Conservation (phyloP, 1,140 invertebrate species). For the Diorhabda sublineata region DNA sequence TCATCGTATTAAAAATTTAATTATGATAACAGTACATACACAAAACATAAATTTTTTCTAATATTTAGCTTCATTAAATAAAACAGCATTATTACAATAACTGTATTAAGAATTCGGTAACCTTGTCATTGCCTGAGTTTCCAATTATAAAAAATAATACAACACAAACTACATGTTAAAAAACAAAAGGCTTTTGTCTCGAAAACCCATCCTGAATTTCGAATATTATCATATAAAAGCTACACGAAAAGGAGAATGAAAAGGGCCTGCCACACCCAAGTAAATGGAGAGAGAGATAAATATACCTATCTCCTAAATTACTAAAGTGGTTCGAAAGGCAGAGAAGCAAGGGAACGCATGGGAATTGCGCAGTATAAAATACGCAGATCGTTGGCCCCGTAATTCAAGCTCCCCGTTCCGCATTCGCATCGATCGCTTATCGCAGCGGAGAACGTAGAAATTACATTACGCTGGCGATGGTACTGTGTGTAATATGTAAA, state of each 20-base stretch:
- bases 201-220: not conserved
- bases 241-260: not conserved
- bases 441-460: not conserved
- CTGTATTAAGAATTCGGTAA: no score
- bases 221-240: not conserved
- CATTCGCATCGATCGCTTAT: conserved; percentile 9
- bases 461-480: conserved; percentile 4
- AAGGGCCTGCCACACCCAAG: conserved; percentile 5
- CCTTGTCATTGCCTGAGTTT: no score
- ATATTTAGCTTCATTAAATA: no score
- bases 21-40: no score
- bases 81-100: no score
- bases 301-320: conserved; percentile 1
- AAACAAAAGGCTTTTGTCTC: not conserved
- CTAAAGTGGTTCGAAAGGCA: conserved; percentile 11
- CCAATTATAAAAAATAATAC: not conserved
- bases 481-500: not conserved
- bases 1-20: no score
- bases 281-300: not conserved
- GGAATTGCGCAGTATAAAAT: conserved; percentile 5
- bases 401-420: not conserved
- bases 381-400: not conserved
- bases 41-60: no score
- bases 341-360: conserved; percentile 3
- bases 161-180: not conserved